Base-by-base conservation (phyloP, 2,797 vertebrate species). In the Scyliorhinus canicula region DNA sequence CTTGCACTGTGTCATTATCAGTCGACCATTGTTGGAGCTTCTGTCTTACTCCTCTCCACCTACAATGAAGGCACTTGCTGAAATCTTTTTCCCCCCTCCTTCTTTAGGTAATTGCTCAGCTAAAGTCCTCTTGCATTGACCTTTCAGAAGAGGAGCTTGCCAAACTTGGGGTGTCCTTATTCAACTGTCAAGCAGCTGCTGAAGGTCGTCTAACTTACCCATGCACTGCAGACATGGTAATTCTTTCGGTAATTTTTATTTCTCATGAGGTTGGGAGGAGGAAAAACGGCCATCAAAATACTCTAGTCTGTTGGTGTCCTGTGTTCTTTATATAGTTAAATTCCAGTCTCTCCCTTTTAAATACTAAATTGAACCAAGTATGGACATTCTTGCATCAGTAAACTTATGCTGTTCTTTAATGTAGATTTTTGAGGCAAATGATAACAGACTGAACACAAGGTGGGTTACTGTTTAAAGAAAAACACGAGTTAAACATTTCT, bases 131-230 rank as follows among this genome's bases (percentile, higher is more conserved):
- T 91, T 98, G 98, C 35, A 96, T 96, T 0, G 95, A 96, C 57
- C 97, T 98, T 47, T 96, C 97, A 0, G 97, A 98, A 95, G 98
- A 98, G 96, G 97, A 97, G 79, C 96, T 98, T 0, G 97, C 98
- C 0, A 97, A 98, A 95, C 96, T 98, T 0, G 97, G 98, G 0
- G 98, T 98, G 9, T 95, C 95, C 0, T 95, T 98, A 60, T 98
- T 98, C 93, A 98, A 98, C 96, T 98, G 98, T 95, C 97, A 98
- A 95, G 97, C 98, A 0, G 96, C 97, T 71, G 95, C 96, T 0
- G 97, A 98, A 95, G 97, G 97, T 0, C 97, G 96, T 0, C 95
- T 0, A 84, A 97, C 96, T 2, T 98, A 97, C 95, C 95, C 95
- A 0, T 98, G 98, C 85, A 97, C 97, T 0, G 96, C 97, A 0